phyloP scores from a whole-genome alignment of 2,797 vertebrate species.

The Salmo trutta region DNA sequence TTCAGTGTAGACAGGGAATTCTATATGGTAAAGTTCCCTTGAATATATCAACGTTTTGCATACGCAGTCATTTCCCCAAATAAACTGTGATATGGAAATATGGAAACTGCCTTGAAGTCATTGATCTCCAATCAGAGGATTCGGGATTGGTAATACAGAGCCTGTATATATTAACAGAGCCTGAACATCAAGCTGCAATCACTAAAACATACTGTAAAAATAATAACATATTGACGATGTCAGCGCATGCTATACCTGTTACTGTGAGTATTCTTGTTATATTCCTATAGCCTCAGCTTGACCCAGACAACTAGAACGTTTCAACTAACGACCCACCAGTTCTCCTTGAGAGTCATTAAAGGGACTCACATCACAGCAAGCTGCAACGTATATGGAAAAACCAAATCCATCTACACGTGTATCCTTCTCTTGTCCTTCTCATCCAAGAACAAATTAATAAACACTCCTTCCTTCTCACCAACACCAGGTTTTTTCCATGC shows the following conservation, averaged over 20 bases:
- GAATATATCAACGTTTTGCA: not conserved
- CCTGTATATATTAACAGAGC: not conserved
- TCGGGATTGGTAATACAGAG: not conserved
- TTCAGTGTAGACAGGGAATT: not conserved
- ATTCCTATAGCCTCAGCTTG: too few relatives aligned
- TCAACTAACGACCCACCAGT: too few relatives aligned
- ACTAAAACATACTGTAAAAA: not conserved
- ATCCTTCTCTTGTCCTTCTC: not conserved
- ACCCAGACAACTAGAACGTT: too few relatives aligned
- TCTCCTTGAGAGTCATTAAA: too few relatives aligned
- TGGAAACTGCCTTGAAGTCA: not conserved
- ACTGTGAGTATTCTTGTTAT: too few relatives aligned
- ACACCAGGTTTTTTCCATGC: constrained; percentile 18
- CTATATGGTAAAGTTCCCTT: not conserved
- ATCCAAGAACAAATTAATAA: constrained; percentile 14
- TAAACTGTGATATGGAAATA: not conserved
- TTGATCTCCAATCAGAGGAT: not conserved
- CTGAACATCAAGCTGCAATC: not conserved
- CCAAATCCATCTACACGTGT: not conserved
- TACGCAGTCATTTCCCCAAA: not conserved
- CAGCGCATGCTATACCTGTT: too few relatives aligned
- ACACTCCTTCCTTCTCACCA: not conserved
- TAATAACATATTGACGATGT: not conserved
- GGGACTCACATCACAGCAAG: too few relatives aligned
- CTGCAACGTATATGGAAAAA: not conserved